phyloP scores from a whole-genome alignment of 1,140 invertebrate species.

The Zaprionus nigranus region DNA sequence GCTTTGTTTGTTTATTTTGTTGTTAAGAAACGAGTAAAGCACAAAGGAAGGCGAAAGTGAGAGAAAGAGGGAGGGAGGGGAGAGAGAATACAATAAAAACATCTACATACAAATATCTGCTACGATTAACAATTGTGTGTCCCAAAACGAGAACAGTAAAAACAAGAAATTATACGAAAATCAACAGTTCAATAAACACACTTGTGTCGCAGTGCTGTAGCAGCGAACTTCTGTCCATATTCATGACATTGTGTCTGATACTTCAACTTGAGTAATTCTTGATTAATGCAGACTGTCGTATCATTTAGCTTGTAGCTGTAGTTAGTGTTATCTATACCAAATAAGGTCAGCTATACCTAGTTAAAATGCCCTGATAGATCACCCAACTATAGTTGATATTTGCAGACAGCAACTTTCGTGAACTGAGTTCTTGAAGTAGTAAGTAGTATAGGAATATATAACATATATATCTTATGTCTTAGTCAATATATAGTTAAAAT shows the following conservation, averaged over 20 bases:
- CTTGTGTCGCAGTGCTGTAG: background rate
- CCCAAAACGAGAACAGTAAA: background rate
- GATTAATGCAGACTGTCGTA: background rate
- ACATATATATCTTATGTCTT: too few species aligned
- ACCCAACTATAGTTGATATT: too few species aligned
- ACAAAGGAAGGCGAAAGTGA: conserved; percentile 16
- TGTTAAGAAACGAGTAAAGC: conserved; percentile 28
- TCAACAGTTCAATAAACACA: conserved; percentile 21
- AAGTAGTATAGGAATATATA: too few species aligned
- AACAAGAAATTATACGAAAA: conserved; percentile 3
- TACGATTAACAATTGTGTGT: conserved; percentile 13
- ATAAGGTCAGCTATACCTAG: too few species aligned
- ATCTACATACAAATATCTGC: conserved; percentile 19
- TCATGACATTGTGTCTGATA: too few species aligned
- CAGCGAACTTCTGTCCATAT: background rate
- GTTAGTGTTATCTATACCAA: too few species aligned
- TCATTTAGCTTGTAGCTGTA: background rate
- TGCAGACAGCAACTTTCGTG: background rate
- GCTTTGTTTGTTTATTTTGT: conserved; percentile 55
- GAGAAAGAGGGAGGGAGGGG: background rate
- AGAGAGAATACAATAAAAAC: conserved; percentile 4
- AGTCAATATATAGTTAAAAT: too few species aligned
- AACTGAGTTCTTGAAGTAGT: background rate
- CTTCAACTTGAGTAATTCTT: too few species aligned
- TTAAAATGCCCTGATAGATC: too few species aligned